Percentiles rank a stretch among this genome's conserved stretches.
Evolutionary conservation across 2,888 invertebrate genomes (phyloP).

Genomic region (Aphidoletes aphidimyza): DNA sequence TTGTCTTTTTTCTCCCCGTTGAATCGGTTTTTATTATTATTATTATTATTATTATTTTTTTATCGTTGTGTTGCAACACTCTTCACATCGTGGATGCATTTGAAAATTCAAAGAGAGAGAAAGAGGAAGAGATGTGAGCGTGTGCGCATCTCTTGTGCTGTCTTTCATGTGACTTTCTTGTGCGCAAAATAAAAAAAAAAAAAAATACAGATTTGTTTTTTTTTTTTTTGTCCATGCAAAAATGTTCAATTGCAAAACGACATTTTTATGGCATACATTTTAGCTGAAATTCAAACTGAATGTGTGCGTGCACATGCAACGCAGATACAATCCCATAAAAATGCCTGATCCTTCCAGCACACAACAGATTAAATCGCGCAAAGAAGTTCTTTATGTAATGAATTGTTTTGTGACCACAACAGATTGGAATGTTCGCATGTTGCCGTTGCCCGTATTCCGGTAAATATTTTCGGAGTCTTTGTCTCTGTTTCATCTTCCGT

Average conservation of each 20-base stretch:
- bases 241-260: background rate
- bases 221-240: too few relatives aligned
- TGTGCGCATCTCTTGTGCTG: background rate
- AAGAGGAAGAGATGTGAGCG: too few relatives aligned
- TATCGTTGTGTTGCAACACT: too few relatives aligned
- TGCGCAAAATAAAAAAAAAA: too few relatives aligned
- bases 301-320: background rate
- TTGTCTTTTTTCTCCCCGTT: background rate
- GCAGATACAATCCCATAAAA: background rate
- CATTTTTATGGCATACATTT: background rate
- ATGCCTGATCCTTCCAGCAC: background rate
- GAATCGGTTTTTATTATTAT: too few relatives aligned
- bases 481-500: too few relatives aligned
- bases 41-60: too few relatives aligned
- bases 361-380: background rate
- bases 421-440: background rate
- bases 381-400: background rate
- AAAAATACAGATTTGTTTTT: too few relatives aligned
- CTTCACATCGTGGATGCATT: background rate
- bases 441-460: background rate
- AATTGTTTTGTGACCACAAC: background rate
- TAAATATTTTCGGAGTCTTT: too few relatives aligned
- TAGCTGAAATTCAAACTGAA: background rate
- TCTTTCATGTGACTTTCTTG: background rate
- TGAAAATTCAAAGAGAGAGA: background rate